Evolutionary conservation across 2,113 vertebrate genomes (phyloP), one percentile per base, ranked within the genome.

Genomic region (Ramphastos sulfuratus): DNA sequence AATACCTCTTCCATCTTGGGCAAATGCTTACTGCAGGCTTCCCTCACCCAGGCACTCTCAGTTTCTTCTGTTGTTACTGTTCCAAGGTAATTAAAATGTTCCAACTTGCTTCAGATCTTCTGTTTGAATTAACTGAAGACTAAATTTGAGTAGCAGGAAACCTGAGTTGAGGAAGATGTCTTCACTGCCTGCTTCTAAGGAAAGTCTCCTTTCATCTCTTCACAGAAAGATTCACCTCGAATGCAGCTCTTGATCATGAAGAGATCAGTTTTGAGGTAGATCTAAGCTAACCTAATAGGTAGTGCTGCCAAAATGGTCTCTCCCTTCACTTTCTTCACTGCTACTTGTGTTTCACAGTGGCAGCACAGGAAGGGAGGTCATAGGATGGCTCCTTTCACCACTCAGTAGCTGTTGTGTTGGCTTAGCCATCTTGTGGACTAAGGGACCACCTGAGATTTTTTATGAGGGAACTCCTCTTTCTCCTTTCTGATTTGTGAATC

Each of bases 1-100:
- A 15, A 15, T 11, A 37, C 16, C 16, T 60, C 31, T 52, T 28
- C 5, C 33, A n/a, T 42, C 52, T 63, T 0, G 0, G 33, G 16
- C 54, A 59, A 6, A 8, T 56, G 58, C 28, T 87, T 87, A 28
- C 42, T 75, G 8, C 28, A 28, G 48, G 18, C 24, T 37, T 78
- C 84, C 13, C 71, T 79, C 79, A 59, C 66, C 33, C 21, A 31
- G 37, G 39, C 15, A 58, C 25, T 39, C 35, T n/a, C 33, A 10
- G 7, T 39, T 73, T 60, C 19, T 87, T 74, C 46, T 75, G 21
- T 76, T 82, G 46, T 77, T 60, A 4, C 50, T 80, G 9, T 50
- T 91, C 55, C 25, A 61, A 72, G 28, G 3, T 30, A 28, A 6
- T 65, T 19, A 9, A 72, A 69, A 48, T 28, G 25, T 44, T 20